phyloP scores from a whole-genome alignment of 2,888 invertebrate genomes.

The Biston stratarius region DNA sequence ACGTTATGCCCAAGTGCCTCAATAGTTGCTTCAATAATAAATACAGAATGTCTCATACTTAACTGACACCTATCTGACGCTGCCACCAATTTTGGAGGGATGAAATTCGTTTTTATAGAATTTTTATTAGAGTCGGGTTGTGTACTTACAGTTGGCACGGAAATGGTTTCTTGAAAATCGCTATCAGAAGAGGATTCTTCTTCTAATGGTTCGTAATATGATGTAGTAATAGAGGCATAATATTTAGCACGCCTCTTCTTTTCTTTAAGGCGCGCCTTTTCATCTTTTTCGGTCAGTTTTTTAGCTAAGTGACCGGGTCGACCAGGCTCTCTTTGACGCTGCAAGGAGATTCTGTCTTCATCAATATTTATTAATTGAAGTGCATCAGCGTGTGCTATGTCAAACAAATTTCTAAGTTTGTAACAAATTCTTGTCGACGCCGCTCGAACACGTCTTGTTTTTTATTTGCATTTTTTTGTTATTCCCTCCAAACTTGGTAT shows the following conservation, averaged over 20 bases:
- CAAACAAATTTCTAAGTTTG: constrained; percentile 44
- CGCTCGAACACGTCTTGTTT: neutral
- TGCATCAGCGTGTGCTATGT: constrained; percentile 40
- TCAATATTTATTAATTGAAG: constrained; percentile 1
- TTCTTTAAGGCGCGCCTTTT: neutral
- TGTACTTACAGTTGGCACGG: constrained; percentile 19
- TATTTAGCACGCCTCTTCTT: neutral
- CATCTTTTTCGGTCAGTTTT: constrained; percentile 7
- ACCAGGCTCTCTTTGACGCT: constrained; percentile 4
- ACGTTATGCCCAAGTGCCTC: constrained; percentile 20
- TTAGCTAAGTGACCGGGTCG: constrained; percentile 6
- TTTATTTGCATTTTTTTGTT: neutral
- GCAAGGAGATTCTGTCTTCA: constrained; percentile 4
- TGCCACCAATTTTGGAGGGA: constrained; percentile 34
- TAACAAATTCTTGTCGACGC: no score
- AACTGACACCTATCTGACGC: constrained; percentile 37
- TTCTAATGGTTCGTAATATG: no score
- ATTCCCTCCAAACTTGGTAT: neutral
- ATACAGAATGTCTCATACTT: constrained; percentile 39
- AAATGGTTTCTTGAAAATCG: constrained; percentile 50
- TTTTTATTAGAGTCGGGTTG: constrained; percentile 31
- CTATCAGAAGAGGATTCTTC: constrained; percentile 41
- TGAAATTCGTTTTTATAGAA: constrained; percentile 37
- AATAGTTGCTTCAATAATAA: constrained; percentile 30
- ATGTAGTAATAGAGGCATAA: no score